Evolutionary conservation across 2,797 vertebrate genomes (phyloP), one percentile per base, ranked within the genome.

Genomic region (Enteromius viviparus): DNA sequence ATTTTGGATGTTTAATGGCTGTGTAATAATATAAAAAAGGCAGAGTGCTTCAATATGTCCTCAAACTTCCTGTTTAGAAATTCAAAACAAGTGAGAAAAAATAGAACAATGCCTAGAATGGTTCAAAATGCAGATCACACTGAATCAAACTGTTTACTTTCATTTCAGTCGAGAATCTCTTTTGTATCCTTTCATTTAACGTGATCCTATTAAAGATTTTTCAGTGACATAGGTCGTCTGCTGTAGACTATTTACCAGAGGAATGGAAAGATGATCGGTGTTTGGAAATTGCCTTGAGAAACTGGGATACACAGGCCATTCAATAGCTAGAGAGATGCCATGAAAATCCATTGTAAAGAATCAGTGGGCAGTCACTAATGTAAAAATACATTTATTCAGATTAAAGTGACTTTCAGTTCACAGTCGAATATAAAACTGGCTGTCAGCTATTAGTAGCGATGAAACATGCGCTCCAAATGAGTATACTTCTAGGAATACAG

Each of bases 361-460:
- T 58, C 47, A 62, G 47, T 84, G 89, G 92, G 91, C 93, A 76
- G 40, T 70, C 51, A 62, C 29, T 76, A 94, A 91, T 96, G 94
- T 93, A 98, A 98, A 98, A 98, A 98, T 98, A 98, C 97, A 97
- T 98, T 98, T 98, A 98, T 98, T 98, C 95, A 95, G 94, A 97
- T 94, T 96, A 96, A 97, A 97, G 97, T 95, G 95, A 95, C 93
- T 94, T 95, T 95, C 95, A 92, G 92, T 96, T 96, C 96, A 97
- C 96, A 97, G 96, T 97, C 97, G 95, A 96, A 97, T 97, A 97
- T 95, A 95, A 83, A 78, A 80, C 19, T 51, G 51, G 32, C 15
- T 69, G 76, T 76, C 32, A 34, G 62, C 70, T 23, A 62, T 70
- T 76, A 76, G 51, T 66, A 79, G 85, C 70, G 21, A 76, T 80